Evolutionary conservation across 2,113 vertebrate genomes (phyloP).

Genomic region (Jacana jacana): DNA sequence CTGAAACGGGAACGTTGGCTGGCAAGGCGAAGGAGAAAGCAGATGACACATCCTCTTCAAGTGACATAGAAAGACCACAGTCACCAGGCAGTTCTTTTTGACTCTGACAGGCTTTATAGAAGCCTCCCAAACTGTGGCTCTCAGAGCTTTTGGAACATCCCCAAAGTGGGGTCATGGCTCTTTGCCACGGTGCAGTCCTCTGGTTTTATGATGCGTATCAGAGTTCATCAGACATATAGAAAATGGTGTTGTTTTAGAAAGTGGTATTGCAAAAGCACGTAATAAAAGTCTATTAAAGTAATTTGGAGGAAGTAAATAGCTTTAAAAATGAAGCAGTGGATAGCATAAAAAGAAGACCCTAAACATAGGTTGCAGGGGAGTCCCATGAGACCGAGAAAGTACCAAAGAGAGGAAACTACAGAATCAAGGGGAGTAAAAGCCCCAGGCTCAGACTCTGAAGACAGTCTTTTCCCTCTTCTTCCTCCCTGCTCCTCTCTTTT

Average conservation of each 20-base stretch:
- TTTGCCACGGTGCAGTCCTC: slow-evolving; percentile 53
- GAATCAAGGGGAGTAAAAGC: neutral
- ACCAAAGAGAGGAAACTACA: neutral
- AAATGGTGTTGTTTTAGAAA: slow-evolving; percentile 52
- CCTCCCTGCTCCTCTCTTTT: neutral
- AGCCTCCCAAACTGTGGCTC: slow-evolving; percentile 10
- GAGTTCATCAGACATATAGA: slow-evolving; percentile 37
- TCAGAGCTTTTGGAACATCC: slow-evolving; percentile 36
- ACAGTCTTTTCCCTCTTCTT: neutral
- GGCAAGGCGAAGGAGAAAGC: neutral
- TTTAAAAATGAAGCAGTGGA: neutral
- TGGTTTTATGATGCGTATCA: slow-evolving; percentile 12
- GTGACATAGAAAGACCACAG: slow-evolving; percentile 1
- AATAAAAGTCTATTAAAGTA: slow-evolving; percentile 59
- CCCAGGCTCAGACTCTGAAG: neutral
- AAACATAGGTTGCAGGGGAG: neutral
- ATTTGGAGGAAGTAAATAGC: neutral
- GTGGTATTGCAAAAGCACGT: slow-evolving; percentile 26
- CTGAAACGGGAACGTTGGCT: neutral
- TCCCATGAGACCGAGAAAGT: neutral
- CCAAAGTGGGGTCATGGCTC: slow-evolving; percentile 68
- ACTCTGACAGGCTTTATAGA: neutral
- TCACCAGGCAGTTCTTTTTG: neutral
- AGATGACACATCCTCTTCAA: neutral
- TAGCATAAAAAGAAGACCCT: neutral